Percentiles rank a stretch among this genome's conserved stretches.
Evolutionary conservation across 1,140 invertebrate genomes (phyloP).

Genomic region (Sinella curviseta): DNA sequence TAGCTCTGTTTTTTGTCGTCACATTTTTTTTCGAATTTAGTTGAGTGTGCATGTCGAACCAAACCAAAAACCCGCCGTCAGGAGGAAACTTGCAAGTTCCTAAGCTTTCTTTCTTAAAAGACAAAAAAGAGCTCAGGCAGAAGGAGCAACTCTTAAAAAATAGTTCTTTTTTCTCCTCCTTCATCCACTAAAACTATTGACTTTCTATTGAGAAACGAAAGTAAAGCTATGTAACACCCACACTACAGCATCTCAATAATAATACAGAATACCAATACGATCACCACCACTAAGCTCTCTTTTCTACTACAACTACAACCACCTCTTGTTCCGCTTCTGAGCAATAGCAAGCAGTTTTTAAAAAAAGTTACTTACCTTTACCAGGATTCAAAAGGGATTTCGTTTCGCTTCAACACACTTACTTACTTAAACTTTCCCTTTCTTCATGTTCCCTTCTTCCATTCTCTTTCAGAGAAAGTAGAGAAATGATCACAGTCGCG

Average conservation of each 20-base stretch:
- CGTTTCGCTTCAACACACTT: background rate
- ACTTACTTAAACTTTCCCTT: background rate
- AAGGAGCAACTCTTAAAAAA: no score
- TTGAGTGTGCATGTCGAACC: no score
- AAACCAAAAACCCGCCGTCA: no score
- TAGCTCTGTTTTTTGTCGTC: no score
- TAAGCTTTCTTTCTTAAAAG: no score
- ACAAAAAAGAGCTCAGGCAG: no score
- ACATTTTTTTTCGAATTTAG: no score
- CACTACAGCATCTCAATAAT: background rate
- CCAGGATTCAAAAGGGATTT: background rate
- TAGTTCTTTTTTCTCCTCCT: background rate
- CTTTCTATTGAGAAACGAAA: no score
- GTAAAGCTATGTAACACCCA: background rate
- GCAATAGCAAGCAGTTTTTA: background rate
- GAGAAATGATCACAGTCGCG: no score
- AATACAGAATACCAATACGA: background rate
- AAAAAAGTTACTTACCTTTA: background rate
- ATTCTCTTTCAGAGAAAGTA: no score
- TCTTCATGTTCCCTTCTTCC: background rate
- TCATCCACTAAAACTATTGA: background rate
- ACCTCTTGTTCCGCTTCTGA: background rate
- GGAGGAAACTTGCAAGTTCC: no score
- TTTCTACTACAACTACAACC: background rate
- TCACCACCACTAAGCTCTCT: background rate